A percentile compares a stretch with the other conserved stretches of the same genome.
phyloP scores from a whole-genome alignment of 2,797 vertebrate species.

The Platyrinchus mystaceus region DNA sequence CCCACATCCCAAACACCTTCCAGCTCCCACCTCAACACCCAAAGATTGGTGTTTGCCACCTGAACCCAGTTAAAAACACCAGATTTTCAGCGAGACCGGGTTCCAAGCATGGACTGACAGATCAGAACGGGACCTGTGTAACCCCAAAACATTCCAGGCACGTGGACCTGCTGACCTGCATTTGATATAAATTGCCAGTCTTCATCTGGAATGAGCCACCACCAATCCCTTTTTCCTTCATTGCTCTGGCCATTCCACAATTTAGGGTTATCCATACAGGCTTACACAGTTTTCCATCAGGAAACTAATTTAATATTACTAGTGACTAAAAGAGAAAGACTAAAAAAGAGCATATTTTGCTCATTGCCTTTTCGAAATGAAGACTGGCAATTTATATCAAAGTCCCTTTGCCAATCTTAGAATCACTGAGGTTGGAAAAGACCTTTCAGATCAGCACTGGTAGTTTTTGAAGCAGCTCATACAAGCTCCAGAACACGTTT shows the following conservation, averaged over 20 bases:
- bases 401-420: background rate
- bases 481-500: background rate
- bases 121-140: background rate
- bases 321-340: background rate
- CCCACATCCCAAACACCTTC: background rate
- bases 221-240: background rate
- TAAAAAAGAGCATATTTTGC: background rate
- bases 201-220: background rate
- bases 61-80: background rate
- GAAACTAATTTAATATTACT: background rate
- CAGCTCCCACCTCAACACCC: background rate
- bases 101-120: background rate
- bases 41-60: background rate
- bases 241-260: background rate
- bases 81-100: background rate
- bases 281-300: background rate
- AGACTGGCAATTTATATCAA: background rate
- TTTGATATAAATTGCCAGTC: too few relatives aligned
- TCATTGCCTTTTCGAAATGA: background rate
- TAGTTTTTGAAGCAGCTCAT: background rate
- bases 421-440: background rate
- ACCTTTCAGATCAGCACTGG: background rate
- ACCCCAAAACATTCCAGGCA: background rate
- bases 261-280: background rate
- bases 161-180: background rate